Conservation (phyloP, 2,113 vertebrate species). For the Neotoma lepida region DNA sequence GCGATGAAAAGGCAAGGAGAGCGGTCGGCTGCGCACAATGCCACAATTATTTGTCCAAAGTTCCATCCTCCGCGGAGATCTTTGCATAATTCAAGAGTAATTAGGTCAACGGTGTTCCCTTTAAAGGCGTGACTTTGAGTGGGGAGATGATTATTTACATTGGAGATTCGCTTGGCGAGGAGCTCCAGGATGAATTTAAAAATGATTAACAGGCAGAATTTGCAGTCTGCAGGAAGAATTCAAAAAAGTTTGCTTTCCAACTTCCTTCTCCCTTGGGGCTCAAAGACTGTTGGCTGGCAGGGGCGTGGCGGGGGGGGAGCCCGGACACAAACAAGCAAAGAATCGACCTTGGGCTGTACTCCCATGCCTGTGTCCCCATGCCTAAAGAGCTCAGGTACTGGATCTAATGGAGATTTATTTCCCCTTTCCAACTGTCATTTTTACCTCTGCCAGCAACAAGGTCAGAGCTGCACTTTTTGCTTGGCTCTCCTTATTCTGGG, state of each 20-base stretch:
- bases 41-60: conserved; percentile 66
- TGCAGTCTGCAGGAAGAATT: conserved; percentile 19
- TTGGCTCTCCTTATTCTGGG: not conserved
- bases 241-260: conserved; percentile 41
- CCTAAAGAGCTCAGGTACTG: not conserved
- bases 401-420: not conserved
- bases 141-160: conserved; percentile 65
- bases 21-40: conserved; percentile 26
- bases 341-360: not conserved
- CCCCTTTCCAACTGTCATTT: not conserved
- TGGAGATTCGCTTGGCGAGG: not conserved
- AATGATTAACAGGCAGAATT: conserved; percentile 53
- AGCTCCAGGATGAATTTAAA: conserved; percentile 36
- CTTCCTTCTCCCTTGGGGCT: not conserved
- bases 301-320: no score
- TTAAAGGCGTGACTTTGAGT: conserved; percentile 61
- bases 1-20: not conserved
- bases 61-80: conserved; percentile 3
- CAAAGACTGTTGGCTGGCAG: not conserved
- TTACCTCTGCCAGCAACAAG: not conserved
- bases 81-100: conserved; percentile 73
- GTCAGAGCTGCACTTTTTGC: not conserved
- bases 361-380: not conserved
- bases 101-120: conserved; percentile 58
- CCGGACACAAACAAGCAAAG: not conserved